A percentile compares a stretch with the other conserved stretches of the same genome.
phyloP scores from a whole-genome alignment of 2,113 vertebrate species.

The Callaeas wilsoni region DNA sequence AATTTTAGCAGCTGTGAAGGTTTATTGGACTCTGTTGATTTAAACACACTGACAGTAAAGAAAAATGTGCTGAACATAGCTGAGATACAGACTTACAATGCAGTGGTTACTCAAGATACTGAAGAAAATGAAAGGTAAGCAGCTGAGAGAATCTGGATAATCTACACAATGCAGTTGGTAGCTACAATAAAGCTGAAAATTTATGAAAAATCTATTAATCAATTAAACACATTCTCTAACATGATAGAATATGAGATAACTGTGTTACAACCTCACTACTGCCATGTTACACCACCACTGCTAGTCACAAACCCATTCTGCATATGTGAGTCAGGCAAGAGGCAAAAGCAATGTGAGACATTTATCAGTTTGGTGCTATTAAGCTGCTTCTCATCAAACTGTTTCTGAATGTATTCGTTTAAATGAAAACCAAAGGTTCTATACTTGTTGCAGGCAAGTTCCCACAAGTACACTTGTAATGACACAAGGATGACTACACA shows the following conservation, averaged over 20 bases:
- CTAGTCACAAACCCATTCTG: not conserved
- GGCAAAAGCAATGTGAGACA: not conserved
- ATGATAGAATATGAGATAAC: not conserved
- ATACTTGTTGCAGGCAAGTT: not conserved
- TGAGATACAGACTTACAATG: not conserved
- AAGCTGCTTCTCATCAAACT: not conserved
- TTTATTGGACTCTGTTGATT: not conserved
- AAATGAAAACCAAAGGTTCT: not conserved
- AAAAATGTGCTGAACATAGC: not conserved
- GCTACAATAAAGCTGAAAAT: not conserved
- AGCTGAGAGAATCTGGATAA: not conserved
- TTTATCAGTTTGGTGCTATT: not conserved
- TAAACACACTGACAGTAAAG: not conserved
- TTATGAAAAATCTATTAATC: not conserved
- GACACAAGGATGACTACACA: not conserved
- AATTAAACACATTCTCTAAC: not conserved
- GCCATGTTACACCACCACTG: not conserved
- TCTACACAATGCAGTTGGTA: not conserved
- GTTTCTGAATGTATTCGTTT: not conserved
- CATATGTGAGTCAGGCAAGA: not conserved
- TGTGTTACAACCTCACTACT: not conserved
- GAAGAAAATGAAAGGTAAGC: conserved; percentile 12
- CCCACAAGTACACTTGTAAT: not conserved
- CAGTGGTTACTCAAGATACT: not conserved
- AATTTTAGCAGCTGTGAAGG: not conserved